Base-by-base conservation (phyloP, 2,888 invertebrate species). In the Sesia bembeciformis region DNA sequence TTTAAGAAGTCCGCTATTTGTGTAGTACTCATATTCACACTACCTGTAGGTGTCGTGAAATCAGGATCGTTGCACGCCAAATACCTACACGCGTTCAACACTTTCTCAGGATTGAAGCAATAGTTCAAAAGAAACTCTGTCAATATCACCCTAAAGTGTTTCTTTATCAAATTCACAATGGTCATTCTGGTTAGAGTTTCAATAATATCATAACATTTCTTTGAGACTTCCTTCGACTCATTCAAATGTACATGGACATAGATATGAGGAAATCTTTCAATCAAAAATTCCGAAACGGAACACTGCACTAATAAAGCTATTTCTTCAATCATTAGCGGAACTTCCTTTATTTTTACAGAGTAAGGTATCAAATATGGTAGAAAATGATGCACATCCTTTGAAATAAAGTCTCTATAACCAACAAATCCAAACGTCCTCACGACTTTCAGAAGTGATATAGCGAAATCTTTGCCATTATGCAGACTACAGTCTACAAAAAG, bases 191-290 rank as follows among this genome's bases (percentile, higher is more conserved):
- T 93, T 54, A 92, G 81, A 58, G 75, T 87, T 59, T 93, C 92
- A 49, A 95, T 90, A 54, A 93, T 87, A 53, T 85, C 81, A 60
- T 93, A 91, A 67, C 93, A 94, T 60, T 91, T 89, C 50, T 91
- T 90, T 5, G 91, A 90, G 6, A 91, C 81, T 39, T 91, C 90
- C 3, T 90, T 84, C 0, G 86, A 71, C 72, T 94, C 93, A 43
- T 92, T 92, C 54, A 95, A 81, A 69, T 93, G 93, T 3, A 94
- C 84, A 60, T 95, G 91, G 1, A 94, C 91, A 62, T 94, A 95
- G 53, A 94, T 92, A 52, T 93, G 91, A 53, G 94, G 91, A 67
- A 94, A 94, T 56, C 93, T 92, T 55, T 91, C 91, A 3, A 90
- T 86, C 7, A 95, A 80, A 62, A 94, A 90, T 46, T 92, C 91